These are phyloP conservation scores for Cyphomyrmex costatus DNA, from an alignment of 1,140 invertebrate genomes.

Conservation along the genomic window DNA sequence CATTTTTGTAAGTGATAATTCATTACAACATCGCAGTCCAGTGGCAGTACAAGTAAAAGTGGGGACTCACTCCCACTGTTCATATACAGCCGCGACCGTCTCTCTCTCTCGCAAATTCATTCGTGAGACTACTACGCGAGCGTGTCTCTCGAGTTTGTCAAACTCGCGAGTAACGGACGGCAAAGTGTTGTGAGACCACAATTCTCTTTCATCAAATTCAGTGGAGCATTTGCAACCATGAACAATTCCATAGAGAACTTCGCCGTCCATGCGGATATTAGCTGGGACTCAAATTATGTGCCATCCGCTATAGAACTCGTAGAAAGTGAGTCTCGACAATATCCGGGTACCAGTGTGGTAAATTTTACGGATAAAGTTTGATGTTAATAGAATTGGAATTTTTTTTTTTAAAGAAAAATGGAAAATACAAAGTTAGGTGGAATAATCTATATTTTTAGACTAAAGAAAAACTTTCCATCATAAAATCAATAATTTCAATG, in stretches of 20 bases:
- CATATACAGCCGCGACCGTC: background rate
- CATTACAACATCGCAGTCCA: slow-evolving; percentile 56
- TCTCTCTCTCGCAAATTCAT: background rate
- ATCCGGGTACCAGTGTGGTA: background rate
- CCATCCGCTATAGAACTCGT: slow-evolving; percentile 80
- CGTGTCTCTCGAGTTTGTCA: slow-evolving; percentile 37
- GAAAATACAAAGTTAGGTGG: background rate
- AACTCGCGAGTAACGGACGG: background rate
- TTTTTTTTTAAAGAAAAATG: background rate
- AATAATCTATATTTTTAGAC: background rate
- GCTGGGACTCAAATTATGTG: slow-evolving; percentile 76
- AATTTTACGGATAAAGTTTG: background rate
- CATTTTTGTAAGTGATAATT: slow-evolving; percentile 32
- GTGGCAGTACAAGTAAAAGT: slow-evolving; percentile 78
- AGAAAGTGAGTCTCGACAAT: slow-evolving; percentile 79
- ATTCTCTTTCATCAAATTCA: background rate
- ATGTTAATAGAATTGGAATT: background rate
- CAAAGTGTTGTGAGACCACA: background rate
- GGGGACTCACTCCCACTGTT: slow-evolving; percentile 80
- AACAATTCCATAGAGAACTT: slow-evolving; percentile 43
- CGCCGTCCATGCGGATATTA: slow-evolving; percentile 73
- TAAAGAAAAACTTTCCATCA: background rate
- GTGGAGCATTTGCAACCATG: slow-evolving; percentile 14
- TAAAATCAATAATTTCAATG: slow-evolving; percentile 3
- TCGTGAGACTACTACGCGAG: background rate